phyloP scores from a whole-genome alignment of 2,888 invertebrate species.

The Alsophila aescularia region DNA sequence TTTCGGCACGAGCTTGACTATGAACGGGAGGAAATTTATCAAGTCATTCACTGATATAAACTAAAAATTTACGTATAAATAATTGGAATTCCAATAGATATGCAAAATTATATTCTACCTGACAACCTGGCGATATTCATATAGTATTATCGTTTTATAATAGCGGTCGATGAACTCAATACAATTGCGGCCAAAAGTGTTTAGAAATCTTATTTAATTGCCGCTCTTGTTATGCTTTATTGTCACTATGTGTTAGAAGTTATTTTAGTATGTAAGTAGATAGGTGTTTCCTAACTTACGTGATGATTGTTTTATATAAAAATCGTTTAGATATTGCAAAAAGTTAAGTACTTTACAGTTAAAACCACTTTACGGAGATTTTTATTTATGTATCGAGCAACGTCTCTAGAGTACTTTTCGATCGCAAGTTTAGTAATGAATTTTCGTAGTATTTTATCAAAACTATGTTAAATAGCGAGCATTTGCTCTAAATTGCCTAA shows the following conservation, averaged over 20 bases:
- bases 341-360: background rate
- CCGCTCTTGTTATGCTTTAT: slow-evolving; percentile 45
- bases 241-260: slow-evolving; percentile 13
- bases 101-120: slow-evolving; percentile 74
- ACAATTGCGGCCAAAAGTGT: slow-evolving; percentile 58
- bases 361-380: background rate
- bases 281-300: background rate
- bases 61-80: slow-evolving; percentile 69
- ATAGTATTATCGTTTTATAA: slow-evolving; percentile 64
- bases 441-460: too few species aligned
- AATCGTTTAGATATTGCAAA: too few species aligned
- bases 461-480: too few species aligned
- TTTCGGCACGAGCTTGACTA: slow-evolving; percentile 45
- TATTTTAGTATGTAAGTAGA: slow-evolving; percentile 2
- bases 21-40: slow-evolving; percentile 34
- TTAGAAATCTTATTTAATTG: slow-evolving; percentile 39
- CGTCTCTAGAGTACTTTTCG: too few species aligned
- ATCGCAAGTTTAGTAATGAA: too few species aligned
- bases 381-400: too few species aligned
- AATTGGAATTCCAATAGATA: slow-evolving; percentile 65
- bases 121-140: slow-evolving; percentile 63
- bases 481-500: background rate
- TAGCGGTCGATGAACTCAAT: slow-evolving; percentile 67
- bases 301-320: background rate
- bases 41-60: slow-evolving; percentile 41